phyloP scores from a whole-genome alignment of 2,888 invertebrate genomes.

The Crematogaster levior region DNA sequence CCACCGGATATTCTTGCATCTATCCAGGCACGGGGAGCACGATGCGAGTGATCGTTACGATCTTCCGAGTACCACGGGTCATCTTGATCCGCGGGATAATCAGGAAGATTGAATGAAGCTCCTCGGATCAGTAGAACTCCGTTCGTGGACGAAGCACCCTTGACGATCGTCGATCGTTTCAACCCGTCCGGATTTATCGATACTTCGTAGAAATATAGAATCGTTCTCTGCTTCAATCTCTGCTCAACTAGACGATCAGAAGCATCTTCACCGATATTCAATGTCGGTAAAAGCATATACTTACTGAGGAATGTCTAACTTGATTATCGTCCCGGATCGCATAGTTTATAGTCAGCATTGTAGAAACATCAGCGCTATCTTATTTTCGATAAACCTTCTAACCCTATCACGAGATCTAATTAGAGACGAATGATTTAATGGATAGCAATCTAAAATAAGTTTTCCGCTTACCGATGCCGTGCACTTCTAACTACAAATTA shows the following conservation, averaged over 20 bases:
- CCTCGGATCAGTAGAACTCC: constrained; percentile 42
- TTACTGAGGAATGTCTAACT: constrained; percentile 61
- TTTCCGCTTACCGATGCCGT: neutral
- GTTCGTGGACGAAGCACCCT: constrained; percentile 43
- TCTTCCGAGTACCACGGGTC: constrained; percentile 65
- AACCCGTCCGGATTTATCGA: constrained; percentile 63
- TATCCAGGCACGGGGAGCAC: constrained; percentile 69
- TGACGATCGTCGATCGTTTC: constrained; percentile 23
- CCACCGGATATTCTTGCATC: constrained; percentile 64
- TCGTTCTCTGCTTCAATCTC: constrained; percentile 69
- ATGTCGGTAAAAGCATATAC: constrained; percentile 44
- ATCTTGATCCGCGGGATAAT: constrained; percentile 72
- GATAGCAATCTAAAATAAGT: constrained; percentile 19
- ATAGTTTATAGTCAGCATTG: constrained; percentile 50
- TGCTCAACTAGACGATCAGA: constrained; percentile 59
- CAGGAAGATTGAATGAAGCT: constrained; percentile 66
- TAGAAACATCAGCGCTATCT: constrained; percentile 50
- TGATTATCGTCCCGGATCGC: constrained; percentile 62
- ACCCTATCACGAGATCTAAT: constrained; percentile 54
- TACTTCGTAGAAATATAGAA: constrained; percentile 76
- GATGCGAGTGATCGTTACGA: constrained; percentile 70
- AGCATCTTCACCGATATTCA: constrained; percentile 57
- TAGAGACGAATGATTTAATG: constrained; percentile 60
- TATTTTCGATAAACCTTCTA: constrained; percentile 46
- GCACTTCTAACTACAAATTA: neutral